Evolutionary conservation across 2,888 invertebrate species (phyloP), one percentile per base, ranked within the genome.

Genomic region (Caenorhabditis afra): DNA sequence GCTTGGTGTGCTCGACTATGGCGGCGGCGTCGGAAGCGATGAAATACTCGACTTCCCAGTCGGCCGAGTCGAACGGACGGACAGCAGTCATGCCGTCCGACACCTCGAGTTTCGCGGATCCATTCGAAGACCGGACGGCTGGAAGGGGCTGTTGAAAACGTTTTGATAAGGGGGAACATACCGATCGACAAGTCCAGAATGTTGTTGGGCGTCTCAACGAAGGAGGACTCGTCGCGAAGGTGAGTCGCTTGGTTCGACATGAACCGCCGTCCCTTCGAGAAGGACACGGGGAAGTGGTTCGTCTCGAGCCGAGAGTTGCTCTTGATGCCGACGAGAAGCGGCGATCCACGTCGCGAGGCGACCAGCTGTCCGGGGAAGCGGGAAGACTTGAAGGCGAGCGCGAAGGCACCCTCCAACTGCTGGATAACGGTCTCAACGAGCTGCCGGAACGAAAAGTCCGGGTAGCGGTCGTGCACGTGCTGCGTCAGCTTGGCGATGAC

Each of bases 341-440:
- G 99, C 73, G 97, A 97, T 14, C 86, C 90, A 16, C 90, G 84
- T 23, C 98, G 93, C 0, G 97, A 95, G 8, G 96, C 96, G 20
- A 99, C 97, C 92, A 97, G 95, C 92, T 99, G 97, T 82, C 96
- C 96, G 0, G 98, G 98, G 91, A 95, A 99, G 91, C 95, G 94
- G 87, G 94, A 94, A 84, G 97, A 98, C 92, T 99, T 99, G 92
- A 99, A 96, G 89, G 96, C 96, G 81, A 99, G 92, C 66, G 99
- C 98, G 93, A 97, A 99, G 39, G 99, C 99, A 86, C 99, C 99
- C 93, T 99, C 99, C 93, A 99, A 92, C 92, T 99, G 99, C 90
- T 95, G 95, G 85, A 97, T 95, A 88, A 95, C 96, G 92, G 95
- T 95, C 91, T 99, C 99, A 39, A 97, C 96, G 57, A 99, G 93